Base-by-base conservation (phyloP, 2,797 vertebrate genomes). In the Lophius americanus region DNA sequence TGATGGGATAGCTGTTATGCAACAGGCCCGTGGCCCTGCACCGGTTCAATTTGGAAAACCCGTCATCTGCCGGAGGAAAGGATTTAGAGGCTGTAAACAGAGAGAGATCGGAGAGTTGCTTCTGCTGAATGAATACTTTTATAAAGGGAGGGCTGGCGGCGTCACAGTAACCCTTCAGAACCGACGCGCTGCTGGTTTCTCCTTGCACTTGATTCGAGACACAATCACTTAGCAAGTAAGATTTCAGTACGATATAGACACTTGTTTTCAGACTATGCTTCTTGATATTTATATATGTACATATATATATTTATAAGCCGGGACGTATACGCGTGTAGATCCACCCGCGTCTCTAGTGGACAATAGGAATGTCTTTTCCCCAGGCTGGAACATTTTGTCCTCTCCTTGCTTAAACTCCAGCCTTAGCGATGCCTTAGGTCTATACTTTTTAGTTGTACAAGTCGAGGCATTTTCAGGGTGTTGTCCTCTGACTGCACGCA, bases 311-410 rank as follows among this genome's bases (percentile, higher is more conserved):
- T 23, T 23, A 23, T 23, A 23, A 1, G 23, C 23, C 23, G 23
- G 23, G 23, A 23, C 1, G 23, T 23, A 23, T 23, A 23, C 23
- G 23, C 23, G 23, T 23, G 23, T 23, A 23, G 23, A 23, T 23
- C 23, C 23, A 23, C 23, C 23, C 23, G 23, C 23, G 23, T 23
- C 62, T 38, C 65, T 51, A 56, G 50, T 52, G 74, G 65, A 84
- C 79, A 76, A 55, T 82, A 55, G 68, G 36, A 60, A 64, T 32
- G 51, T 57, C 4, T 38, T 38, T 14, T 57, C 76, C 75, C 53
- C 51, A 66, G 66, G 47, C 50, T 62, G 84, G 88, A 89, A 92
- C 88, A 90, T 91, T 89, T 76, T 90, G 90, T 92, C 84, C 88
- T 76, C 54, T 57, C 3, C 3, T 51, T 73, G 81, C 33, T 38